These are phyloP conservation scores for Sebastes kiyomatsui DNA, from an alignment of 2,797 vertebrate species.

Conservation along the genomic window DNA sequence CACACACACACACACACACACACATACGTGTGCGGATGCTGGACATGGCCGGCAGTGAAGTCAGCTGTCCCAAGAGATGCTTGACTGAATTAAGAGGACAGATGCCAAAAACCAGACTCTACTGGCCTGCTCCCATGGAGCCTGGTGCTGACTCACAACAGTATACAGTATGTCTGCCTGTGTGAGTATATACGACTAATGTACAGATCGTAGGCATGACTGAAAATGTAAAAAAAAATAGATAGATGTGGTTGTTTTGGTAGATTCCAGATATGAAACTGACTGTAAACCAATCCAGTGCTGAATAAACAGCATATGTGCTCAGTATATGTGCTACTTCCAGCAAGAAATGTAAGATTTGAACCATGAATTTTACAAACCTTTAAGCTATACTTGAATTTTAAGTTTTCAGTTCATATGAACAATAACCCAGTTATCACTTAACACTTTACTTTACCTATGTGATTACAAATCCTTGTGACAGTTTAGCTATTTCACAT, in stretches of 20 bases:
- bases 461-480: not conserved
- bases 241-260: not conserved
- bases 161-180: slow-evolving; percentile 18
- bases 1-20: not conserved
- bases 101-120: slow-evolving; percentile 61
- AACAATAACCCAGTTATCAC: not conserved
- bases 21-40: slow-evolving; percentile 4
- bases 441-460: not conserved
- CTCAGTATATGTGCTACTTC: not conserved
- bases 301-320: not conserved
- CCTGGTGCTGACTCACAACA: slow-evolving; percentile 52
- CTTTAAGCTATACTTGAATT: not conserved
- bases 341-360: not conserved
- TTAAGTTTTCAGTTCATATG: not conserved
- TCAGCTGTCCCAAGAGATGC: slow-evolving; percentile 61
- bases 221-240: not conserved
- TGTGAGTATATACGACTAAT: slow-evolving; percentile 14
- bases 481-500: not conserved
- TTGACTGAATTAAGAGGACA: slow-evolving; percentile 64
- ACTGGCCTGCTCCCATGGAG: slow-evolving; percentile 41
- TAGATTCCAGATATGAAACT: not conserved
- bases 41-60: slow-evolving; percentile 43
- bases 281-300: not conserved
- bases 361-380: not conserved
- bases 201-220: not conserved